Conservation (phyloP, 2,888 invertebrate species). For the Melanostoma mellinum region DNA sequence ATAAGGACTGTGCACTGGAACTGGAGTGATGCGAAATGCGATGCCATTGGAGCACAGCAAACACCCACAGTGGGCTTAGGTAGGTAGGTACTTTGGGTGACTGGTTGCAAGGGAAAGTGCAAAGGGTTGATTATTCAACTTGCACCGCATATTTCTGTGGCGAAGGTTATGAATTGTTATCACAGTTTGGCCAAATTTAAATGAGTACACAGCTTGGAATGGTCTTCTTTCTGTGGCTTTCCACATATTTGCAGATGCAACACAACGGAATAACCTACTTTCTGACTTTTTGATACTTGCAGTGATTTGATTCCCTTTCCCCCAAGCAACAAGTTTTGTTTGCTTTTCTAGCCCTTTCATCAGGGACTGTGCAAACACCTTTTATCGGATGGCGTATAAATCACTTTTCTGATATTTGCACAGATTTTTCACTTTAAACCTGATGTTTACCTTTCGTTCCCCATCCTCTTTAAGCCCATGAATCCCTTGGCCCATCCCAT, state of each 20-base stretch:
- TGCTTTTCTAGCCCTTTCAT: too few species aligned
- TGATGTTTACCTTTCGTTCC: constrained; percentile 15
- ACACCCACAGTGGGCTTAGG: constrained; percentile 2
- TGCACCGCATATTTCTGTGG: constrained; percentile 45
- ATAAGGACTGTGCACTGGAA: constrained; percentile 19
- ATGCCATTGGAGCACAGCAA: constrained; percentile 16
- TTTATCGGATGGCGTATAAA: neutral
- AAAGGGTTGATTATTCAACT: constrained; percentile 48
- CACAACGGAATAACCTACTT: too few species aligned
- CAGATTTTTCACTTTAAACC: constrained; percentile 40
- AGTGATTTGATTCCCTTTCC: too few species aligned
- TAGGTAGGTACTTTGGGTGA: neutral
- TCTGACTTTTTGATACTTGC: too few species aligned
- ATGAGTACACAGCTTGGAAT: constrained; percentile 4
- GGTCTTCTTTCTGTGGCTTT: neutral
- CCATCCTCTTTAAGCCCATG: neutral
- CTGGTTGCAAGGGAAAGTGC: constrained; percentile 27
- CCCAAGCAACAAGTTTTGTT: too few species aligned
- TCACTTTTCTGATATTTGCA: constrained; percentile 2
- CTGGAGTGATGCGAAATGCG: constrained; percentile 24
- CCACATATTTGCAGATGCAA: too few species aligned
- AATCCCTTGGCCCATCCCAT: neutral
- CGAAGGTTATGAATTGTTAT: constrained; percentile 60
- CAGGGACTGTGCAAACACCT: neutral
- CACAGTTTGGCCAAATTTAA: constrained; percentile 35